These are phyloP conservation scores for Ammodytes marinus DNA, from an alignment of 2,113 vertebrate genomes.

Conservation along the genomic window DNA sequence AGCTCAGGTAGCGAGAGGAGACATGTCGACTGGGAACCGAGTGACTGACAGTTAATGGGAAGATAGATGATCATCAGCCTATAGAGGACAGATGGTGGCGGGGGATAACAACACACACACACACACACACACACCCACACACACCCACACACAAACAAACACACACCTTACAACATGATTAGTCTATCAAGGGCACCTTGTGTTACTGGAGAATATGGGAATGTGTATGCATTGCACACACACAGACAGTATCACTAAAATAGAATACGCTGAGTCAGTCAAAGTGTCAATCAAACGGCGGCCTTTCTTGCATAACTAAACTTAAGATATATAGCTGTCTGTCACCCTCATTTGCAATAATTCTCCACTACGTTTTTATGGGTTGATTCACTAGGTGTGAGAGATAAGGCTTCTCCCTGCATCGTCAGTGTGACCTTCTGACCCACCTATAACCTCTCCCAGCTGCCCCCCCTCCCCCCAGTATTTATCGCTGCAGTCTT, in stretches of 20 bases:
- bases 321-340: background rate
- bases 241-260: constrained; percentile 18
- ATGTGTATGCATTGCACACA: background rate
- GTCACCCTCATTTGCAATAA: background rate
- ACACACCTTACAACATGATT: constrained; percentile 25
- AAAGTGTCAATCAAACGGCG: constrained; percentile 46
- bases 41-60: constrained; percentile 72
- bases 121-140: constrained; percentile 25
- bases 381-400: background rate
- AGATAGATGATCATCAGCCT: constrained; percentile 66
- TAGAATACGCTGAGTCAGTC: constrained; percentile 42
- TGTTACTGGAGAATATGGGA: constrained; percentile 37
- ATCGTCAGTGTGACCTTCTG: background rate
- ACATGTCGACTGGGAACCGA: constrained; percentile 54
- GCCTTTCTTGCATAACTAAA: constrained; percentile 26
- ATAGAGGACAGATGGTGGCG: constrained; percentile 65
- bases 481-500: background rate
- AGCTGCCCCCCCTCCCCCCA: background rate
- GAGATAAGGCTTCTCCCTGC: background rate
- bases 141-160: constrained; percentile 11
- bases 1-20: constrained; percentile 42
- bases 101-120: constrained; percentile 35
- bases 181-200: constrained; percentile 68
- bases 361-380: background rate
- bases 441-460: background rate